These are phyloP conservation scores for Drosophila rellima DNA, from an alignment of 2,888 invertebrate genomes.

Conservation along the genomic window DNA sequence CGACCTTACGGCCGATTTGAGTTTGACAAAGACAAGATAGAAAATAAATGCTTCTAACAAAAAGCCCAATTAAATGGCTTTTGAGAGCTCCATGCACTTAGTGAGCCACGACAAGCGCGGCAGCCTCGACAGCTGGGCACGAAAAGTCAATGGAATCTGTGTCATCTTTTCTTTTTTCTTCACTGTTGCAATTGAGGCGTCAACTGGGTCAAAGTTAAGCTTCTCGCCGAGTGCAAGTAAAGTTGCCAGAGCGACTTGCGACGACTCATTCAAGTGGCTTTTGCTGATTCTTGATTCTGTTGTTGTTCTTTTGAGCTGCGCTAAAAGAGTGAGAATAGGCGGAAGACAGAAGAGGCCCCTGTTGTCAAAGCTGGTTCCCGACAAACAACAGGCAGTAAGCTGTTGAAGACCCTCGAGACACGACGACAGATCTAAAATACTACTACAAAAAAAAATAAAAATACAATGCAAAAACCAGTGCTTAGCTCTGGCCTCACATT, in stretches of 20 bases:
- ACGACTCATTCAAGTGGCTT: slow-evolving; percentile 46
- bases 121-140: slow-evolving; percentile 25
- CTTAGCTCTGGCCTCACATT: slow-evolving; percentile 14
- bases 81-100: slow-evolving; percentile 61
- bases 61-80: slow-evolving; percentile 68
- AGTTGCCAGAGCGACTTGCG: slow-evolving; percentile 23
- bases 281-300: slow-evolving; percentile 33
- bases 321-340: slow-evolving; percentile 5
- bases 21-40: slow-evolving; percentile 10
- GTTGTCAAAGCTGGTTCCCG: slow-evolving; percentile 15
- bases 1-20: slow-evolving; percentile 32
- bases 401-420: slow-evolving; percentile 27
- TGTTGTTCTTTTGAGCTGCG: slow-evolving; percentile 38
- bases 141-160: slow-evolving; percentile 50
- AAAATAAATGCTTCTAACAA: slow-evolving; percentile 32
- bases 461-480: slow-evolving; percentile 28
- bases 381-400: slow-evolving; percentile 39
- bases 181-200: slow-evolving; percentile 72
- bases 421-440: slow-evolving; percentile 31
- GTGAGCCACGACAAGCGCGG: slow-evolving; percentile 15
- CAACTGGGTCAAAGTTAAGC: slow-evolving; percentile 80
- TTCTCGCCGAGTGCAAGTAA: slow-evolving; percentile 29
- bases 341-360: slow-evolving; percentile 7
- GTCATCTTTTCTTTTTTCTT: slow-evolving; percentile 55
- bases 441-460: background rate